Percentiles rank a stretch among this genome's conserved stretches.
phyloP scores from a whole-genome alignment of 2,888 invertebrate genomes.

The Pyrrhosoma nymphula region DNA sequence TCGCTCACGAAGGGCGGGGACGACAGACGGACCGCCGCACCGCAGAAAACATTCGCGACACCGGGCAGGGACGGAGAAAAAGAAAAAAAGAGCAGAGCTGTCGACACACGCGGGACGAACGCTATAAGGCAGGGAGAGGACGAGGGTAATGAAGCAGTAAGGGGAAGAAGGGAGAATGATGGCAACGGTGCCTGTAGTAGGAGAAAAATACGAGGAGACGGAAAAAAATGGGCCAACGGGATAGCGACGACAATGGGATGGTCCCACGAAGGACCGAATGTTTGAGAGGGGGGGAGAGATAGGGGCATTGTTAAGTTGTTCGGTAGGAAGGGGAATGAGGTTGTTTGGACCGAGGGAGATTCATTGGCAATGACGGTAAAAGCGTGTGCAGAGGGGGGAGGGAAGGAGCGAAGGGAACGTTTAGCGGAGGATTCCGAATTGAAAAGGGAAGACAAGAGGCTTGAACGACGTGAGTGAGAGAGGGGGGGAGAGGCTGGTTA shows the following conservation, averaged over 20 bases:
- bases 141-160: neutral
- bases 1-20: neutral
- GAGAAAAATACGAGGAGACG: neutral
- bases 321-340: neutral
- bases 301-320: neutral
- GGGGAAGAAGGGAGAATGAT: neutral
- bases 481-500: neutral
- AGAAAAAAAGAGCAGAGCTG: neutral
- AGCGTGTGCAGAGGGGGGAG: neutral
- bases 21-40: neutral
- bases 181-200: neutral
- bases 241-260: neutral
- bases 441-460: neutral
- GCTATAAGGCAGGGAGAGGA: neutral
- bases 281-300: neutral
- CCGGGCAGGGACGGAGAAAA: neutral
- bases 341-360: slow-evolving; percentile 55
- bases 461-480: neutral
- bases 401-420: neutral
- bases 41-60: neutral
- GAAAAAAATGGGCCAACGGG: slow-evolving; percentile 15
- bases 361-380: slow-evolving; percentile 22
- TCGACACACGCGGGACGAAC: neutral
- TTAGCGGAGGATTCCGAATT: neutral
- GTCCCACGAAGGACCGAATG: neutral